Base-by-base conservation (phyloP, 2,113 vertebrate species). In the Varanus salvator region DNA sequence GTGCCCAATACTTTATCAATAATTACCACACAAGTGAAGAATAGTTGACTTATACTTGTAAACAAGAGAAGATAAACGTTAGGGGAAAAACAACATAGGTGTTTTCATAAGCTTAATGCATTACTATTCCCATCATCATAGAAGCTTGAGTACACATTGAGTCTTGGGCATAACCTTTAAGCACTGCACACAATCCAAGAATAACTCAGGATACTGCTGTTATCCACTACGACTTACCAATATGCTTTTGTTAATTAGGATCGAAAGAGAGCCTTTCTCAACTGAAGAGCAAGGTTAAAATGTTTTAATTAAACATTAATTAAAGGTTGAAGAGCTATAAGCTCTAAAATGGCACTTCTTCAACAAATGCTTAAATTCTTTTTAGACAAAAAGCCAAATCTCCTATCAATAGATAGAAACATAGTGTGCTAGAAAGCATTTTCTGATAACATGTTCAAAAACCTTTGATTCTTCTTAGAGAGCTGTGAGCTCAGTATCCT, bases 401-500 rank as follows among this genome's bases (percentile, higher is more conserved):
- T 90, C 75, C 31, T 19, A 31, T 21, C 25, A 78, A 52, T 89
- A 75, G 54, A 52, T 64, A 86, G 34, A 19, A 91, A 90, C 25
- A 1, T 21, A 31, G 2, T 76, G 72, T 44, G 78, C 87, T 80
- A 82, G 68, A 29, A 0, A 31, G 11, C 21, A 38, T 25, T 92
- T 82, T 23, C n/a, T 76, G 29, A 83, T 84, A 0, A 66, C 57
- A 76, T 11, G 3, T 2, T 48, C 84, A 54, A 66, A 64, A 64
- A 68, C 50, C 57, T 5, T 72, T 90, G 48, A 21, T 89, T 44
- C 38, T 93, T 90, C 72, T 91, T 80, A 88, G 83, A 66, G 91
- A 80, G 34, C 15, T 27, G 54, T 57, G 85, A 86, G 64, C 88
- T 77, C 90, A 84, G 93, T 90, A 71, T 57, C 64, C 0, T 71